Evolutionary conservation across 2,888 invertebrate species (phyloP).

Genomic region (Hyppa rectilinea): DNA sequence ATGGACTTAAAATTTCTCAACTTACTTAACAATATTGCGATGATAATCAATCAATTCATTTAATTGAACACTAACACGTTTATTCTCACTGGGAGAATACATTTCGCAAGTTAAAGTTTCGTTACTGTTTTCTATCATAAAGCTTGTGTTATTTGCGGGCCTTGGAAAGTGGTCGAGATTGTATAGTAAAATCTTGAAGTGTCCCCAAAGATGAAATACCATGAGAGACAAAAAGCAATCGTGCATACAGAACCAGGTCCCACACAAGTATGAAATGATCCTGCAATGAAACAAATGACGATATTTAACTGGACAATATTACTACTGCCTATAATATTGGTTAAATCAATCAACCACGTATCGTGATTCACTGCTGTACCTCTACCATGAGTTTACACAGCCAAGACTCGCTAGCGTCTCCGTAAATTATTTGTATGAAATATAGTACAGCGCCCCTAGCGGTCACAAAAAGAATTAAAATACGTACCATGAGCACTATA

Average conservation of each 20-base stretch:
- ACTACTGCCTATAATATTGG: too few species aligned
- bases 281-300: conserved; percentile 31
- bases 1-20: conserved; percentile 3
- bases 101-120: neutral
- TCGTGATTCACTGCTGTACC: neutral
- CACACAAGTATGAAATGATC: conserved; percentile 27
- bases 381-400: too few species aligned
- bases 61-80: conserved; percentile 33
- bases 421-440: too few species aligned
- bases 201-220: conserved; percentile 65
- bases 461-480: too few species aligned
- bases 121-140: neutral
- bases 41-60: conserved; percentile 55
- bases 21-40: conserved; percentile 55
- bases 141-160: conserved; percentile 23
- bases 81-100: conserved; percentile 47
- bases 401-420: too few species aligned
- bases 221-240: conserved; percentile 61
- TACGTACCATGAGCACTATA: too few species aligned
- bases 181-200: conserved; percentile 63
- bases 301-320: too few species aligned
- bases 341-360: neutral
- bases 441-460: too few species aligned
- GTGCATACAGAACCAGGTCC: conserved; percentile 47
- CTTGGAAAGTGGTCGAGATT: conserved; percentile 57